These are phyloP conservation scores for Cosmia trapezina DNA, from an alignment of 2,888 invertebrate genomes.

Conservation along the genomic window DNA sequence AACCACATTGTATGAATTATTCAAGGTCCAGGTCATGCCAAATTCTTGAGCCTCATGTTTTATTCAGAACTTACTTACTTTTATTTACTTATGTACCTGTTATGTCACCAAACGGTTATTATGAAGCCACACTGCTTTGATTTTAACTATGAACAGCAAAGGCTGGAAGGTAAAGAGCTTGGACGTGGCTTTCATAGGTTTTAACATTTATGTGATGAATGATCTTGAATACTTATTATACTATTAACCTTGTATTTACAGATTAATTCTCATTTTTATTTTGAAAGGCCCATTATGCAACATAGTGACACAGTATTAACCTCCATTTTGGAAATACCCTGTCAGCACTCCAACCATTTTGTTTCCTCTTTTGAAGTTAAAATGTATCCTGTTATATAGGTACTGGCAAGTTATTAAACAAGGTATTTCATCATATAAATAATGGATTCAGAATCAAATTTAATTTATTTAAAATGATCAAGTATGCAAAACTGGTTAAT, in stretches of 20 bases:
- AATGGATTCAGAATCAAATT: slow-evolving; percentile 19
- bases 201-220: slow-evolving; percentile 14
- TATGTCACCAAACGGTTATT: slow-evolving; percentile 44
- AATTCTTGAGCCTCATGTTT: slow-evolving; percentile 48
- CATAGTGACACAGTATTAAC: slow-evolving; percentile 16
- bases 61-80: no score
- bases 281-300: slow-evolving; percentile 1
- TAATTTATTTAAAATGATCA: slow-evolving; percentile 6
- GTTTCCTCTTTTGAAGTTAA: slow-evolving; percentile 32
- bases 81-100: slow-evolving; percentile 39
- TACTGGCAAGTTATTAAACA: slow-evolving; percentile 5
- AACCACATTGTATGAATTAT: slow-evolving; percentile 12
- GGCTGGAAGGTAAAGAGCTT: background rate
- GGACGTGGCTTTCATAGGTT: background rate
- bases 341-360: slow-evolving; percentile 21
- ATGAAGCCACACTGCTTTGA: slow-evolving; percentile 2
- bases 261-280: slow-evolving; percentile 26
- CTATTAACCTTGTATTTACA: slow-evolving; percentile 32
- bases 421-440: slow-evolving; percentile 1
- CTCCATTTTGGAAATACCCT: slow-evolving; percentile 58
- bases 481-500: slow-evolving; percentile 7
- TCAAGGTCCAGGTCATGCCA: slow-evolving; percentile 58
- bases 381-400: slow-evolving; percentile 30
- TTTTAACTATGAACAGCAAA: slow-evolving; percentile 6
- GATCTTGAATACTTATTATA: slow-evolving; percentile 40